Evolutionary conservation across 2,888 invertebrate genomes (phyloP), one percentile per base, ranked within the genome.

Genomic region (Protophormia terraenovae): DNA sequence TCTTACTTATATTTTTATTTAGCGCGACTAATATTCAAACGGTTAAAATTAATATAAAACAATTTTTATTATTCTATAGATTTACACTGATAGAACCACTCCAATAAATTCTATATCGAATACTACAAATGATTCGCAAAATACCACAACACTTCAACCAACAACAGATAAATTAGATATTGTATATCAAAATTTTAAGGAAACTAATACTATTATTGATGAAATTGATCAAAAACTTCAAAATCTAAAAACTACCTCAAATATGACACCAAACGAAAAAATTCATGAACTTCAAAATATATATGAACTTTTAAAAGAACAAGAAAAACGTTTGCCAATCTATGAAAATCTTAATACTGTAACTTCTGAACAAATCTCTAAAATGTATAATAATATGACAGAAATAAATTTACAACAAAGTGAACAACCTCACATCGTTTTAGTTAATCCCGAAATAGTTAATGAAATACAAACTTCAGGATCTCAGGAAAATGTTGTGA

Each of bases 221-320:
- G 29, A 24, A 47, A 45, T 79, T 16, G 64, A 75, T 19, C 55
- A 64, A 29, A 84, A 75, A 16, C 24, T 79, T 1, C 60, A 75
- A 29, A 35, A 29, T 38, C 10, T 80, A 3, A 84, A 81, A 77
- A 24, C 47, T 0, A 50, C 22, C 2, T n/a, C 66, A 38, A 72
- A 72, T 29, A 58, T 81, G 14, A 10, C 76, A 0, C 14, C 69
- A 27, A 55, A 53, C 0, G 67, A 73, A 32, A 83, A 53, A 69
- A 66, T 66, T 32, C 7, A 38, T 1, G 66, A 73, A 50, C 58
- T 80, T 6, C 66, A 80, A 67, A 66, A 58, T 35, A 80, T 73
- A 2, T 73, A 80, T 27, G 58, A 58, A 73, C 55, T 73, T 19
- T 58, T 80, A 73, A 80, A 73, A 19, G 58, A 73, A 58, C 72